phyloP scores from a whole-genome alignment of 2,888 invertebrate species.

The Nemotelus nigrinus region DNA sequence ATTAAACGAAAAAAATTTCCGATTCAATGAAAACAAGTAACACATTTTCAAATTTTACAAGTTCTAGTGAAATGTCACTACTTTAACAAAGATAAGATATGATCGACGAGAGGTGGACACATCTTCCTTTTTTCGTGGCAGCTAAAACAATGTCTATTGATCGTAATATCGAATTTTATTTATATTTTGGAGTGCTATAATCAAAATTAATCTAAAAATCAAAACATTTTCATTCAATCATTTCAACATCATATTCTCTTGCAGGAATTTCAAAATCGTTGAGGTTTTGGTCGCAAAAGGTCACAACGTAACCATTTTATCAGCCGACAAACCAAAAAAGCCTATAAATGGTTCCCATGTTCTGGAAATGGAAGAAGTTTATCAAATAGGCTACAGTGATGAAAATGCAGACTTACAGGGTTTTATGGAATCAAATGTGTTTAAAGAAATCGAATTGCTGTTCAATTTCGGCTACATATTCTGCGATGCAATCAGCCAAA shows the following conservation, averaged over 20 bases:
- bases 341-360: slow-evolving; percentile 54
- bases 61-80: too few relatives aligned
- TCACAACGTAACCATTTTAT: slow-evolving; percentile 53
- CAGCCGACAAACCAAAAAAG: slow-evolving; percentile 53
- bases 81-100: too few relatives aligned
- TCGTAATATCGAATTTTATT: too few relatives aligned
- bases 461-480: slow-evolving; percentile 46
- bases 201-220: too few relatives aligned
- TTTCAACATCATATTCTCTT: neutral
- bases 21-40: too few relatives aligned
- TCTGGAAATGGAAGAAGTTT: slow-evolving; percentile 56
- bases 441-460: slow-evolving; percentile 40
- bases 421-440: neutral
- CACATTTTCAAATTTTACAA: too few relatives aligned
- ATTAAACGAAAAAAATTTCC: too few relatives aligned
- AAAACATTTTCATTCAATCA: neutral
- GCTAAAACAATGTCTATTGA: too few relatives aligned
- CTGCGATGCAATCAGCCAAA: slow-evolving; percentile 49
- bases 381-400: slow-evolving; percentile 48
- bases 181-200: too few relatives aligned
- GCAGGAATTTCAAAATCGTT: slow-evolving; percentile 45
- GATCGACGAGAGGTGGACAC: too few relatives aligned
- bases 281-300: slow-evolving; percentile 47
- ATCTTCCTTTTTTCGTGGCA: too few relatives aligned
- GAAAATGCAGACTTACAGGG: slow-evolving; percentile 11